Evolutionary conservation across 2,113 vertebrate genomes (phyloP), one percentile per base, ranked within the genome.

Genomic region (Corydoras maculifer): DNA sequence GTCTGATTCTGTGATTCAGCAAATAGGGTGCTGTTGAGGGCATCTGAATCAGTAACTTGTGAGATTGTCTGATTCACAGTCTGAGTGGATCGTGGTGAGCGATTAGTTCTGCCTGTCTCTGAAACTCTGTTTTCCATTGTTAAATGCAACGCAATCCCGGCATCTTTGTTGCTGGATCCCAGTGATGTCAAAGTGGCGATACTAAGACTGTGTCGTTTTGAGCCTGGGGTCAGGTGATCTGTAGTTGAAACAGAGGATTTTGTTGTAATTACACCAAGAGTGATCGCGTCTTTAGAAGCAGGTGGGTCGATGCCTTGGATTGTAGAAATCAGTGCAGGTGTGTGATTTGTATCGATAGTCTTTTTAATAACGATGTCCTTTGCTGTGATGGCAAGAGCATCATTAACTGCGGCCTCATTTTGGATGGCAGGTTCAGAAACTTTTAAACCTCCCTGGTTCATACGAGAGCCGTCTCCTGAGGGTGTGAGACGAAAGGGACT

Each of bases 61-160:
- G 51, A 5, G 13, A 3, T 10, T 53, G 51, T 53, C 9, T 53
- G 51, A 53, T 53, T 53, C 9, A 14, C 9, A 53, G 13, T 13
- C 10, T 54, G 77, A 25, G 57, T 25, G 11, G 75, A 67, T 65
- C 70, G 67, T n/a, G 67, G 63, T 3, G 74, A 70, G n/a, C 63
- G 77, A 11, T 50, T 14, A 54, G 50, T 65, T 53, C 32, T 0
- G 50, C 12, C 12, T 35, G 5, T 54, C 9, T 54, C 29, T 4
- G 30, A 13, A 12, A 31, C 29, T 12, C 3, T 4, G 2, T 18
- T 68, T 57, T 2, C 2, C 0, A 2, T 9, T 12, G 53, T 13
- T 58, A 58, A 8, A 68, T 43, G n/a, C 15, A n/a, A 3, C 13
- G 0, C 7, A 53, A 53, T 53, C 13, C 51, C 13, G 11, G 10